Evolutionary conservation across 2,797 vertebrate species (phyloP).

Genomic region (Lycodopsis pacificus): DNA sequence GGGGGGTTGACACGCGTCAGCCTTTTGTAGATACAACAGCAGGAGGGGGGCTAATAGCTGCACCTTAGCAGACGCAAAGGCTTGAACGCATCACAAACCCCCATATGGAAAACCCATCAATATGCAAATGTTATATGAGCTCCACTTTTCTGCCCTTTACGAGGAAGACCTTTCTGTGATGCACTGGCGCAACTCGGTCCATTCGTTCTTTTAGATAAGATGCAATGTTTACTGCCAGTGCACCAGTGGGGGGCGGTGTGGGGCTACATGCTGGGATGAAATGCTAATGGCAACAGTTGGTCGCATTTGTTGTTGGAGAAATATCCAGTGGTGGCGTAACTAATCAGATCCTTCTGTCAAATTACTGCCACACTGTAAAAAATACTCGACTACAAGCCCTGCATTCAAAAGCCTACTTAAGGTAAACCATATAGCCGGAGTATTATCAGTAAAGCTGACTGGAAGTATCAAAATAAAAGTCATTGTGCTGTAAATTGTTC

Average conservation of each 20-base stretch:
- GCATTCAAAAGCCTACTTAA: background rate
- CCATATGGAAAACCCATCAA: background rate
- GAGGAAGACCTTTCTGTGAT: background rate
- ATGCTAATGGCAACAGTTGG: background rate
- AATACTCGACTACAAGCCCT: background rate
- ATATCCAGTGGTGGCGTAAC: background rate
- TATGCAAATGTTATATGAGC: background rate
- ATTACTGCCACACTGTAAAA: background rate
- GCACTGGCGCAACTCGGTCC: background rate
- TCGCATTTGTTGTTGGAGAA: background rate
- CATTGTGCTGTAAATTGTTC: background rate
- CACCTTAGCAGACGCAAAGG: slow-evolving; percentile 45
- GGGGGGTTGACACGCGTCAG: slow-evolving; percentile 60
- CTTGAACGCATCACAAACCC: slow-evolving; percentile 8
- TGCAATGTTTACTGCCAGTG: background rate
- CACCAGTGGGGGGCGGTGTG: slow-evolving; percentile 61
- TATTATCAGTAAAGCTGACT: background rate
- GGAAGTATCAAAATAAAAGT: background rate
- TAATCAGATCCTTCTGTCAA: background rate
- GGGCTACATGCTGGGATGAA: slow-evolving; percentile 5
- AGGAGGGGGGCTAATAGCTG: slow-evolving; percentile 2
- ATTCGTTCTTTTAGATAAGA: background rate
- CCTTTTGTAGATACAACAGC: slow-evolving; percentile 25
- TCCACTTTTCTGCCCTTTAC: background rate
- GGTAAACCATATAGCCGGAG: background rate